Evolutionary conservation across 2,113 vertebrate genomes (phyloP), one percentile per base, ranked within the genome.

Genomic region (Callaeas wilsoni): DNA sequence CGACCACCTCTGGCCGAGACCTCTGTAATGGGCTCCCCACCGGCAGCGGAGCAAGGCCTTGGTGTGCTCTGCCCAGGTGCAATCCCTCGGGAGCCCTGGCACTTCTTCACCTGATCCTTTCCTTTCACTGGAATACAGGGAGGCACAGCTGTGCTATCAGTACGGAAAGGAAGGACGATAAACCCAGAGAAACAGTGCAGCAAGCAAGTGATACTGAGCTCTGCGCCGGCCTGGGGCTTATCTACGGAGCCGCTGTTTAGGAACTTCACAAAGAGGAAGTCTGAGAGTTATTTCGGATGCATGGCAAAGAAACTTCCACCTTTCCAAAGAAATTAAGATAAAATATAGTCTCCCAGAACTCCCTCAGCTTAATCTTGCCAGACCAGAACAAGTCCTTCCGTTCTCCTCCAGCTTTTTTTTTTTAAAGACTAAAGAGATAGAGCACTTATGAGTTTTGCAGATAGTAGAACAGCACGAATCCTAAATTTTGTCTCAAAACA

Each of bases 1-100:
- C 0, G 1, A 21, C 12, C 41, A 41, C 9, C 44, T 33, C 23
- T 0, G 0, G 26, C 63, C 0, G 4, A 69, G 49, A 27, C 12
- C 25, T 3, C 1, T 0, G 6, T 2, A 5, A 29, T 3, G 16
- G 55, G 55, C 50, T 52, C 55, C 14, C 41, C 3, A 4, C 7
- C 2, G 0, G 49, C 84, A 77, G 68, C 27, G 0, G 41, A 81
- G n/a, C 71, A n/a, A n/a, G n/a, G n/a, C 71, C 55, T 41, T 6
- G 33, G 53, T 7, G 71, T 19, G 60, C 91, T 53, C 60, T 87
- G 69, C 73, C 71, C 80, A 92, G 47, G 22, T 91, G 80, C 9
- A 4, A 39, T 56, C 55, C 63, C 52, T 68, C 1, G 14, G 77
- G 63, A 86, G 41, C 15, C 33, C 16, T 0, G 0, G 76, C 39